Evolutionary conservation across 1,140 invertebrate species (phyloP).

Genomic region (Asbolus verrucosus): DNA sequence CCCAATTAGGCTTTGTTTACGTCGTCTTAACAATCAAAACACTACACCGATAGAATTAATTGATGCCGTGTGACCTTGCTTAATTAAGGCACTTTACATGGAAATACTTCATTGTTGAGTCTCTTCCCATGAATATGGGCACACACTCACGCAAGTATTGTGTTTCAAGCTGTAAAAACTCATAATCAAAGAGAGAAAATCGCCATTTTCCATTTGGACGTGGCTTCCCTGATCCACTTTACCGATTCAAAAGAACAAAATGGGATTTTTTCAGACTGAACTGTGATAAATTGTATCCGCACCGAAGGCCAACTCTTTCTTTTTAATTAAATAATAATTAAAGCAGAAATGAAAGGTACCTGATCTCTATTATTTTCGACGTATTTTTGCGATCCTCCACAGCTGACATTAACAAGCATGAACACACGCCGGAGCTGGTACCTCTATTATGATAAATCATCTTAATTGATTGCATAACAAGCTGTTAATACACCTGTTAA

Average conservation of each 20-base stretch:
- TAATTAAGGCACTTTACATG: slow-evolving; percentile 22
- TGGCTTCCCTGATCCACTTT: neutral
- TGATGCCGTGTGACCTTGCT: slow-evolving; percentile 41
- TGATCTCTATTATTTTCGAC: too few species aligned
- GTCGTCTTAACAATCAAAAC: slow-evolving; percentile 11
- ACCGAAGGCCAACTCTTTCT: slow-evolving; percentile 9
- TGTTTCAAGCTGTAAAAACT: neutral
- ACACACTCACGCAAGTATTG: slow-evolving; percentile 21
- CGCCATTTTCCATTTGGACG: slow-evolving; percentile 1
- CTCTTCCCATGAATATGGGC: slow-evolving; percentile 29
- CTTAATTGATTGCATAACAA: slow-evolving; percentile 11
- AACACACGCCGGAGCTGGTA: too few species aligned
- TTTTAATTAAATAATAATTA: slow-evolving; percentile 5
- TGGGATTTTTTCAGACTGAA: too few species aligned
- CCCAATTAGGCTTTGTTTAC: slow-evolving; percentile 42
- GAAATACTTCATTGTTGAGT: slow-evolving; percentile 15
- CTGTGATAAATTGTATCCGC: slow-evolving; percentile 6
- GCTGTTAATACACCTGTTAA: neutral
- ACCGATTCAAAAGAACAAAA: neutral
- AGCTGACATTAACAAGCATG: too few species aligned
- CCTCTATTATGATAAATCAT: too few species aligned
- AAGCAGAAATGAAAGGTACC: slow-evolving; percentile 12
- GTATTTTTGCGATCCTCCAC: too few species aligned
- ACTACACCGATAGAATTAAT: slow-evolving; percentile 11
- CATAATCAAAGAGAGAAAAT: slow-evolving; percentile 18